Evolutionary conservation across 2,797 vertebrate genomes (phyloP).

Genomic region (Aldrovandia affinis): DNA sequence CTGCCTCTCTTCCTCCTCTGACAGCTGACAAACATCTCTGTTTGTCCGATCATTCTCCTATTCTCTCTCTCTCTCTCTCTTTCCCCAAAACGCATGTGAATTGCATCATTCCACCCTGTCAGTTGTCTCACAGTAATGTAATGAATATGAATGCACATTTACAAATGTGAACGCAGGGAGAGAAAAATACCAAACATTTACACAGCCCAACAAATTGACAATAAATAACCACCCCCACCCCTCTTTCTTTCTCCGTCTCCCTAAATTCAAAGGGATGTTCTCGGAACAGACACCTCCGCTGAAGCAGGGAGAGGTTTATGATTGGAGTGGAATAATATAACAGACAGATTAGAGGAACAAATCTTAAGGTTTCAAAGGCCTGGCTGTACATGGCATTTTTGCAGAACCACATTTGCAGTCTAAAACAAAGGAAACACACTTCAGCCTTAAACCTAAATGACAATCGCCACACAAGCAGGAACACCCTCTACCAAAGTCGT

Average conservation of each 20-base stretch:
- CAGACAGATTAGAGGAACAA: constrained; percentile 7
- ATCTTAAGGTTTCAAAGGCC: constrained; percentile 14
- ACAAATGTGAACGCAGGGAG: not conserved
- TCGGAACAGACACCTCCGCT: constrained; percentile 26
- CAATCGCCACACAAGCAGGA: not conserved
- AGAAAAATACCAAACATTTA: not conserved
- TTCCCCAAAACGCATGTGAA: not conserved
- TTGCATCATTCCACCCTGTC: not conserved
- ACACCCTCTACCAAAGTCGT: not conserved
- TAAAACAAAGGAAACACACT: not conserved
- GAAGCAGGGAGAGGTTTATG: constrained; percentile 34
- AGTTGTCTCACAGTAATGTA: not conserved
- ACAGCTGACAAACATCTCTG: not conserved
- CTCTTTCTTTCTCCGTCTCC: too few relatives aligned
- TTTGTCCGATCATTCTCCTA: not conserved
- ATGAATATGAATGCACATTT: not conserved
- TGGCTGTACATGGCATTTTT: constrained; percentile 2
- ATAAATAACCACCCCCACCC: not conserved
- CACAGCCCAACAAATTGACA: not conserved
- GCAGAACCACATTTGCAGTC: not conserved
- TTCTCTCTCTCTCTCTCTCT: not conserved
- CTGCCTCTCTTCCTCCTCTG: not conserved
- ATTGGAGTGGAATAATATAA: constrained; percentile 16
- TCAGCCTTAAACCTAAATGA: not conserved
- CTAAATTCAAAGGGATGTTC: constrained; percentile 7